Conservation (phyloP, 2,888 invertebrate genomes). For the Exocentrus adspersus region DNA sequence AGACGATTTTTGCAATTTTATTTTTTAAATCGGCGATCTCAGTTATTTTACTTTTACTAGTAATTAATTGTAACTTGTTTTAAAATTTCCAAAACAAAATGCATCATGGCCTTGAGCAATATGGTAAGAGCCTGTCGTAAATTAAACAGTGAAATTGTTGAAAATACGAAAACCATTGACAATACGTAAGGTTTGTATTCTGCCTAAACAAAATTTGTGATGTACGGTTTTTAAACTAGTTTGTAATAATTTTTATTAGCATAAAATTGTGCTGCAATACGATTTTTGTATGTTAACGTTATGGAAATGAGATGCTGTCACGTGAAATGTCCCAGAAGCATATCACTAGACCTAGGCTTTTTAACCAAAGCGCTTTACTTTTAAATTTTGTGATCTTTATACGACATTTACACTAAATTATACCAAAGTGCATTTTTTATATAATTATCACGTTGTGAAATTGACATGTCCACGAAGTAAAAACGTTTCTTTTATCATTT, state of each 20-base stretch:
- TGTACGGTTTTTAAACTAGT: conserved; percentile 26
- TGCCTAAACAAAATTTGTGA: conserved; percentile 24
- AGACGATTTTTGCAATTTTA: too few relatives aligned
- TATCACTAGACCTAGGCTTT: conserved; percentile 21
- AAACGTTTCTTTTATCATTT: conserved; percentile 4
- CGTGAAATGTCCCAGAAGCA: conserved; percentile 7
- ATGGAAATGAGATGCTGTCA: neutral
- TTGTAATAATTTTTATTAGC: conserved; percentile 1
- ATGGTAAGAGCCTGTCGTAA: too few relatives aligned
- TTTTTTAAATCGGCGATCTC: too few relatives aligned
- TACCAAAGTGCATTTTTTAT: conserved; percentile 29
- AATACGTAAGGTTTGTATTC: conserved; percentile 19
- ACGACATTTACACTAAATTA: conserved; percentile 14
- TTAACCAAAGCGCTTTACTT: conserved; percentile 23
- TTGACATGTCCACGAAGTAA: neutral
- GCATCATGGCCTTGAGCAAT: too few relatives aligned
- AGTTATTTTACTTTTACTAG: too few relatives aligned
- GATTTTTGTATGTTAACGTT: too few relatives aligned
- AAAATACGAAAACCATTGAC: conserved; percentile 15
- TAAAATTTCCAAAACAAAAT: too few relatives aligned
- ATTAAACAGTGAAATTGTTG: neutral
- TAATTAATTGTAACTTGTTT: too few relatives aligned
- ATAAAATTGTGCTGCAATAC: too few relatives aligned
- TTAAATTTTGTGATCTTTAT: conserved; percentile 21
- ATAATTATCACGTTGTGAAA: conserved; percentile 4